A percentile compares a stretch with the other conserved stretches of the same genome.
These are phyloP conservation scores for Polypterus bichir DNA, from an alignment of 2,113 vertebrate genomes.

Conservation along the genomic window DNA sequence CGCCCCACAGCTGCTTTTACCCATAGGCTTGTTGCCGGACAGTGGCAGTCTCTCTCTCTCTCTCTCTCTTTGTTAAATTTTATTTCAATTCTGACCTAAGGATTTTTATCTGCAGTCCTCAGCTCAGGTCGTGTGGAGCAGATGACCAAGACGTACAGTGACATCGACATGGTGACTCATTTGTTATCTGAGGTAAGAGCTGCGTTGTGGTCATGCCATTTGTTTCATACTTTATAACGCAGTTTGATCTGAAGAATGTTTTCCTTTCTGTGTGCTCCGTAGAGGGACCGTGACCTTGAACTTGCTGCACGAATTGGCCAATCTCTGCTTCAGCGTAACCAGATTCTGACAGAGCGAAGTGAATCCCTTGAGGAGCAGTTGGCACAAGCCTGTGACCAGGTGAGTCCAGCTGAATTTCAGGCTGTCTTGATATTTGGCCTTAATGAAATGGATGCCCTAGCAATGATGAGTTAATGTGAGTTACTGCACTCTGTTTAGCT, in stretches of 20 bases:
- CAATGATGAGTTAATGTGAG: no score
- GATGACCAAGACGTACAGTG: constrained; percentile 77
- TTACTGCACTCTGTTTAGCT: no score
- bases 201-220: not conserved
- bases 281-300: constrained; percentile 91
- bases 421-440: no score
- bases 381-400: constrained; percentile 78
- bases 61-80: constrained; percentile 15
- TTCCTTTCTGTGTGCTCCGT: constrained; percentile 5
- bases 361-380: constrained; percentile 85
- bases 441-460: no score
- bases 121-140: constrained; percentile 66
- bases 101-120: constrained; percentile 53
- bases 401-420: constrained; percentile 30
- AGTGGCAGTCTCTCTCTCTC: constrained; percentile 7
- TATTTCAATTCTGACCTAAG: not conserved
- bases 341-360: constrained; percentile 77
- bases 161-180: constrained; percentile 80
- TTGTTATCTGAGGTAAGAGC: constrained; percentile 74
- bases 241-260: no score
- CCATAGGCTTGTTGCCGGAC: no score
- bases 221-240: not conserved
- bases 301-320: constrained; percentile 91
- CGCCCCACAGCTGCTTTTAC: no score
- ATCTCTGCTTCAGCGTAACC: constrained; percentile 84